phyloP scores from a whole-genome alignment of 2,797 vertebrate genomes.

The Podarcis siculus region DNA sequence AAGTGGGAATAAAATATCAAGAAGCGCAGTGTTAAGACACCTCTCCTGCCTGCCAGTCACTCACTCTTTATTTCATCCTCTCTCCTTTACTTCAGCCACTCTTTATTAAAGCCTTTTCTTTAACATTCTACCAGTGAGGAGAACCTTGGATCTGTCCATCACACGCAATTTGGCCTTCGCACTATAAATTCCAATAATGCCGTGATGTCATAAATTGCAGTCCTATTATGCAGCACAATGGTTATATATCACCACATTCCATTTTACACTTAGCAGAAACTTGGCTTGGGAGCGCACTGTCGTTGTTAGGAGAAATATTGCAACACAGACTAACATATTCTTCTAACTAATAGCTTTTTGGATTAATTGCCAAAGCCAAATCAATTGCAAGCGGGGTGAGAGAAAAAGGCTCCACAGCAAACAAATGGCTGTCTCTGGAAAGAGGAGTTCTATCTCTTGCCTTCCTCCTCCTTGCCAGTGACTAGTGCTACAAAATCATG shows the following conservation, averaged over 20 bases:
- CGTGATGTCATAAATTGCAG: neutral
- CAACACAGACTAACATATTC: neutral
- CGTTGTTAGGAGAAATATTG: neutral
- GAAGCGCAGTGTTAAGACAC: neutral
- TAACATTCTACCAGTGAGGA: neutral
- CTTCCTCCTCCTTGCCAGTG: neutral
- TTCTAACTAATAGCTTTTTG: neutral
- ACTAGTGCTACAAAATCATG: neutral
- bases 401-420: neutral
- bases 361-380: conserved; percentile 32
- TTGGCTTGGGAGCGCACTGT: neutral
- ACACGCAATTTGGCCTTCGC: neutral
- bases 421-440: neutral
- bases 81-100: too few species aligned
- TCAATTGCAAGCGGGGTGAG: neutral
- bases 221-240: neutral
- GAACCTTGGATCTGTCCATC: neutral
- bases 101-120: neutral
- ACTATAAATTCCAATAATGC: neutral
- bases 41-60: neutral
- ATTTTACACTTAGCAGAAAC: neutral
- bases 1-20: neutral
- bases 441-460: neutral
- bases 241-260: neutral
- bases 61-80: neutral